A percentile compares a stretch with the other conserved stretches of the same genome.
Evolutionary conservation across 2,888 invertebrate genomes (phyloP).

Genomic region (Microdon myrmicae): DNA sequence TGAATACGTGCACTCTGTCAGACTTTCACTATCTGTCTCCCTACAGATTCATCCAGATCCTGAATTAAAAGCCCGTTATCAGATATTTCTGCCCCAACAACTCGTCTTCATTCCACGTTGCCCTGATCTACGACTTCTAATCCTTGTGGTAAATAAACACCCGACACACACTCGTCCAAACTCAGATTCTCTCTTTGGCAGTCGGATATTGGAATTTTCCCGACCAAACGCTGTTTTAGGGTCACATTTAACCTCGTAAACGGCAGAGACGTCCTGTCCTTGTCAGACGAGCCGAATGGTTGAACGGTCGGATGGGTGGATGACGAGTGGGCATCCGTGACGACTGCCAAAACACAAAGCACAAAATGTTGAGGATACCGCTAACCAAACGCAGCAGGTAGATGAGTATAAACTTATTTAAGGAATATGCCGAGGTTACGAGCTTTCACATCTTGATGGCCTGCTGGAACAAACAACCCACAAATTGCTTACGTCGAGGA

Average conservation of each 20-base stretch:
- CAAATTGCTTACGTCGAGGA: too few relatives aligned
- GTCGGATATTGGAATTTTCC: constrained; percentile 1
- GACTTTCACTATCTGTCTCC: constrained; percentile 11
- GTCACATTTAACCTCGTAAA: constrained; percentile 13
- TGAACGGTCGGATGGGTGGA: too few relatives aligned
- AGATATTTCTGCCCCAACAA: constrained; percentile 1
- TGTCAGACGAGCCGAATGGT: too few relatives aligned
- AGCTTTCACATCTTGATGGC: too few relatives aligned
- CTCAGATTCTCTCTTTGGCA: constrained; percentile 31
- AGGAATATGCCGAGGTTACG: constrained; percentile 10
- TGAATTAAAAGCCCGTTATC: constrained; percentile 7
- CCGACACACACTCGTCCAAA: constrained; percentile 12
- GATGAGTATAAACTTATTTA: constrained; percentile 24
- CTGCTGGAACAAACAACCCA: too few relatives aligned
- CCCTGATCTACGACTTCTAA: neutral
- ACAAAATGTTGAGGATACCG: too few relatives aligned
- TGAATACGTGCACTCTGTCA: constrained; percentile 1
- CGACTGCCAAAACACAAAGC: too few relatives aligned
- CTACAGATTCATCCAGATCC: constrained; percentile 8
- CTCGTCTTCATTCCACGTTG: neutral
- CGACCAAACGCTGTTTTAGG: constrained; percentile 2
- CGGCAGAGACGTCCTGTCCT: neutral
- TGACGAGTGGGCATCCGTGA: too few relatives aligned
- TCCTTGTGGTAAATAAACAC: constrained; percentile 29
- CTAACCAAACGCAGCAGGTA: too few relatives aligned